phyloP scores from a whole-genome alignment of 2,797 vertebrate species.

The Dromococcyx pavoninus region DNA sequence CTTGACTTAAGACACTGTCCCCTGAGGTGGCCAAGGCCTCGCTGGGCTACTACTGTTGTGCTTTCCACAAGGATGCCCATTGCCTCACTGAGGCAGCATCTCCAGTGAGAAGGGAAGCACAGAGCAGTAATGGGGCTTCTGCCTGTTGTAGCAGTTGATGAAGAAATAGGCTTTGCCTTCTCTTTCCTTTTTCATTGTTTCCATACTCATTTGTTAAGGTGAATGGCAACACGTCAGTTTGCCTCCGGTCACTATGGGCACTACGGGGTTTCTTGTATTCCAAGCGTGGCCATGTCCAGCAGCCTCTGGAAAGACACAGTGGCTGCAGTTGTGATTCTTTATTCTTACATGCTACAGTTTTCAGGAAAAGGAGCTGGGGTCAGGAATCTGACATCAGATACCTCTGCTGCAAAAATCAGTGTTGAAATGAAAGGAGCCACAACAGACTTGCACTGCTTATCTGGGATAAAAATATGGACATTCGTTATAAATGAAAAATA shows the following conservation, averaged over 20 bases:
- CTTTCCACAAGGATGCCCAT: background rate
- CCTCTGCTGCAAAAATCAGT: background rate
- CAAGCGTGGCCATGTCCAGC: background rate
- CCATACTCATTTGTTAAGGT: background rate
- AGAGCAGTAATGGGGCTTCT: background rate
- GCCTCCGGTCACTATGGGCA: background rate
- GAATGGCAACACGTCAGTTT: background rate
- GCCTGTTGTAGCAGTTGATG: background rate
- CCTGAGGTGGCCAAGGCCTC: background rate
- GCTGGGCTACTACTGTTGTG: background rate
- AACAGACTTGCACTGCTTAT: background rate
- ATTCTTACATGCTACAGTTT: background rate
- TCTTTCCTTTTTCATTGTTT: conserved; percentile 11
- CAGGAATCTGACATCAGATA: background rate
- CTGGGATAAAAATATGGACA: background rate
- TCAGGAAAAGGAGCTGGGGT: background rate
- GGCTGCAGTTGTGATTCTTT: background rate
- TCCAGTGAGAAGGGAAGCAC: background rate
- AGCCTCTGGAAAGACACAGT: background rate
- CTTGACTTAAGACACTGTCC: conserved; percentile 15
- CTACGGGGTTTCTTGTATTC: background rate
- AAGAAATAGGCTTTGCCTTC: background rate
- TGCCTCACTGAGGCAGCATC: background rate
- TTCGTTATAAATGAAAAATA: background rate
- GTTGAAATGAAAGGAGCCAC: background rate